Evolutionary conservation across 2,797 vertebrate genomes (phyloP), one percentile per base, ranked within the genome.

Genomic region (Falco cherrug): DNA sequence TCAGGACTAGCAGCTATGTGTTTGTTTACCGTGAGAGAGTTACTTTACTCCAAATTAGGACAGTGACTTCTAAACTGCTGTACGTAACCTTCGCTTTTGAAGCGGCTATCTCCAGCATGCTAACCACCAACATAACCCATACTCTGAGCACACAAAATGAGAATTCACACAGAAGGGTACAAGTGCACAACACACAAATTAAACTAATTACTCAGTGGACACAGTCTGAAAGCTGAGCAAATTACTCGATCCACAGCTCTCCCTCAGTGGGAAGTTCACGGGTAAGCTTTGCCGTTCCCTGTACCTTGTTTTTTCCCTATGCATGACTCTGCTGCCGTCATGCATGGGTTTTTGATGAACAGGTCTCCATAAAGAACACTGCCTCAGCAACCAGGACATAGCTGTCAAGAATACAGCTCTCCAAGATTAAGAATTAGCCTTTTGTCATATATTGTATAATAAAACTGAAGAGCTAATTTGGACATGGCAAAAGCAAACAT

Each of bases 51-150:
- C 41, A 82, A 50, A 33, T 54, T 35, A 41, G 37, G 45, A 22
- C 61, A 75, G 45, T 31, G 39, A 11, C 26, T 71, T 53, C 53
- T 57, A 2, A 90, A 45, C 13, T 33, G 22, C 11, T 41, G 8
- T 3, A 12, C 1, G 0, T 81, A 60, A 80, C 5, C 12, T 16
- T 43, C 41, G 10, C 73, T 71, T 68, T 31, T 35, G 45, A 85
- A 64, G 2, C 7, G 2, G n/a, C 17, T 20, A 39, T 5, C 45
- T 74, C 31, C 19, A 51, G 35, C 37, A 25, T 2, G 4, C 10
- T 9, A 11, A 41, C 19, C 71, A 35, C 16, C 17, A 15, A 6
- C 0, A 1, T 1, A 16, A 20, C 25, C 11, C 0, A n/a, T 2
- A 48, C 28, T 25, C 33, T 24, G 26, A 1, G 0, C 12, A 6